Evolutionary conservation across 2,888 invertebrate species (phyloP), one percentile per base, ranked within the genome.

Genomic region (Caenorhabditis sp.): DNA sequence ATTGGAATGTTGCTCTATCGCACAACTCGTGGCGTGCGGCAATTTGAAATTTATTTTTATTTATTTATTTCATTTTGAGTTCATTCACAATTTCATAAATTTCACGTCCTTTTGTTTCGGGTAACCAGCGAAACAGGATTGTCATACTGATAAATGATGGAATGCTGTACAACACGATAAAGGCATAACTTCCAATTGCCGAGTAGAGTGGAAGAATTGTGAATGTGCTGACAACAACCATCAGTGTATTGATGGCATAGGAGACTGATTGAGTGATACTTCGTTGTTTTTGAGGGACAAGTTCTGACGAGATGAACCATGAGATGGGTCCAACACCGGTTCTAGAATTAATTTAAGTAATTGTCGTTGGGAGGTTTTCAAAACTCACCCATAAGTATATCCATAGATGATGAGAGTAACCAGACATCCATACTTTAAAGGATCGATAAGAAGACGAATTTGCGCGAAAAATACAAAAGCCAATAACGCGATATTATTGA

Each of bases 261-360:
- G 77, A 77, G 12, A 81, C 60, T 0, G 81, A 81, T 65, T 84
- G 84, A 17, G 78, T 75, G 12, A 78, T 60, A 36, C 78, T 77
- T 36, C 84, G 81, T 69, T 84, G 79, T 24, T 70, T 65, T 62
- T 84, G 83, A 4, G 82, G 82, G 4, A 82, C 81, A 57, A 84
- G 58, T 53, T 84, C 84, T 0, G 82, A 77, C 1, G 77, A 72
- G 14, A 84, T 75, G 68, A 83, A 84, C 83, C 83, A 84, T 4
- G 79, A 72, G 10, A 83, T 79, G 8, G 84, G 82, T 1, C 84
- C 84, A 2, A 83, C 81, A 19, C 81, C 83, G 14, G 69, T 67
- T 12, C 80, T 81, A 19, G 5, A 17, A 14, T n/a, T n/a, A n/a
- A n/a, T n/a, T n/a, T n/a, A n/a, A n/a, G n/a, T n/a, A n/a, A n/a